Evolutionary conservation across 2,113 vertebrate species (phyloP).

Genomic region (Tachysurus vachellii): DNA sequence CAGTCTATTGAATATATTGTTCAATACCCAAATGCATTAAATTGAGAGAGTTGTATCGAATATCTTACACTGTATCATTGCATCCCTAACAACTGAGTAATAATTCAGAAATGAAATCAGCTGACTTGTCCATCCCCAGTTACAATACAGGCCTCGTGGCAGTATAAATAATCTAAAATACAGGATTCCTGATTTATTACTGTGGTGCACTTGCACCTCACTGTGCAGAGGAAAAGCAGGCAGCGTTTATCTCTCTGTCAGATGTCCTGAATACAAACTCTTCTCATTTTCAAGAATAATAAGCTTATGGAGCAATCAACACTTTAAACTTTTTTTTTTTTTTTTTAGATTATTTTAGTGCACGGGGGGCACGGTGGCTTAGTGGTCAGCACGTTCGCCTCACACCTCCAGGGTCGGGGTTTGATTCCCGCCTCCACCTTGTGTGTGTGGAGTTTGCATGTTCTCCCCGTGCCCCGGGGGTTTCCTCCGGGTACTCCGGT

Average conservation of each 20-base stretch:
- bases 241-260: not conserved
- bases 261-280: not conserved
- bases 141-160: not conserved
- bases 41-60: not conserved
- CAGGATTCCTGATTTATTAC: not conserved
- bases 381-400: no score
- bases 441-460: no score
- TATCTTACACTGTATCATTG: not conserved
- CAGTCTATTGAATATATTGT: not conserved
- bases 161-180: not conserved
- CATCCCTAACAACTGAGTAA: not conserved
- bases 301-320: not conserved
- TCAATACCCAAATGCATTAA: not conserved
- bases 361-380: no score
- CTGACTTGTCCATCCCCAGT: no score
- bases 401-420: no score
- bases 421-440: no score
- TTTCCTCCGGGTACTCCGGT: no score
- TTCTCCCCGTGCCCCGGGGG: no score
- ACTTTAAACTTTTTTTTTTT: not conserved
- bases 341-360: not conserved
- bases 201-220: not conserved
- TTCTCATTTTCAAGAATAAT: not conserved
- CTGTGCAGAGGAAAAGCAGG: not conserved
- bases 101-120: not conserved